phyloP scores from a whole-genome alignment of 2,113 vertebrate genomes.

The Cepphus grylle region DNA sequence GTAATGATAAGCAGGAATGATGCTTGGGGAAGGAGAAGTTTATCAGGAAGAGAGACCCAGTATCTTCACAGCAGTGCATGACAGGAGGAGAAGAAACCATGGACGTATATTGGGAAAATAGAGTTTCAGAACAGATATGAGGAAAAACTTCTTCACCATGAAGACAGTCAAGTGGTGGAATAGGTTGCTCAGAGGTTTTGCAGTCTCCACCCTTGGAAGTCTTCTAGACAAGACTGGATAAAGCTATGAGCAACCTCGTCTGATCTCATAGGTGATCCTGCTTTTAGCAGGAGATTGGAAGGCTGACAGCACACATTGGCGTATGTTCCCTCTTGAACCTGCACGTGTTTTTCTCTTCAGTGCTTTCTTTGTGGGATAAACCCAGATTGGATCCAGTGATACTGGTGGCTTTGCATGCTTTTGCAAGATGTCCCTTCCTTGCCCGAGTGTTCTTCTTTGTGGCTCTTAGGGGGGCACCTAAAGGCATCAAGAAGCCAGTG shows the following conservation, averaged over 20 bases:
- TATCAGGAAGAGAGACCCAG: neutral
- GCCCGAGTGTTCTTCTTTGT: neutral
- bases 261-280: neutral
- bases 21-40: neutral
- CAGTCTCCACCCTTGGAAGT: neutral
- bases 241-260: neutral
- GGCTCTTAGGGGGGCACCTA: neutral
- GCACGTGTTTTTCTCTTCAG: neutral
- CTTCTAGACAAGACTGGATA: neutral
- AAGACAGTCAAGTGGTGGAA: neutral
- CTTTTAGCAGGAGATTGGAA: neutral
- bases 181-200: neutral
- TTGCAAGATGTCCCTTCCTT: neutral
- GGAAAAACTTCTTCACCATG: neutral
- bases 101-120: neutral
- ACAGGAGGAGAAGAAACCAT: neutral
- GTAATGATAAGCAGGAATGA: neutral
- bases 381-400: neutral
- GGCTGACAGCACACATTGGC: neutral
- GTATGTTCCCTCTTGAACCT: neutral
- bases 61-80: neutral
- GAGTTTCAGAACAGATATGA: neutral
- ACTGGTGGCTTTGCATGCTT: neutral
- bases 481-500: neutral
- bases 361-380: neutral